Percentiles rank a stretch among this genome's conserved stretches.
Conservation (phyloP, 1,140 invertebrate genomes). For the Drosophila novamexicana region DNA sequence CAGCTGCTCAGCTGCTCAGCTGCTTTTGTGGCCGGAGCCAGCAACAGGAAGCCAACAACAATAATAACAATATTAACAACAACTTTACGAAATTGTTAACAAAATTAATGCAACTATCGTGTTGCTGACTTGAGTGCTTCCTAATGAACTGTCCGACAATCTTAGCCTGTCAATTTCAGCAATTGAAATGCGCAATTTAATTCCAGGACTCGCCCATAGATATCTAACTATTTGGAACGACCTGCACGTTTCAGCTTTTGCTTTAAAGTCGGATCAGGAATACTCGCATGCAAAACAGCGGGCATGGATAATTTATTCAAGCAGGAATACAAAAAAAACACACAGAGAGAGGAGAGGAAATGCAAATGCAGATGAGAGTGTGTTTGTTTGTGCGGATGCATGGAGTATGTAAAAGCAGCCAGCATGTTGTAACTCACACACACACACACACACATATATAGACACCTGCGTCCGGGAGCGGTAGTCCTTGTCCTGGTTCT, state of each 20-base stretch:
- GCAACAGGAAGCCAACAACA: constrained; percentile 43
- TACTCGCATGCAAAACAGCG: constrained; percentile 59
- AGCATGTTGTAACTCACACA: constrained; percentile 33
- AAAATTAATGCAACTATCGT: constrained; percentile 71
- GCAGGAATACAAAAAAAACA: constrained; percentile 38
- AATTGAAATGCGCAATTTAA: constrained; percentile 10
- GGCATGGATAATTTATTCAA: constrained; percentile 73
- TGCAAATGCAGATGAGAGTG: constrained; percentile 58
- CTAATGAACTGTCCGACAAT: constrained; percentile 5
- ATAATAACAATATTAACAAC: constrained; percentile 33
- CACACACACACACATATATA: constrained; percentile 3
- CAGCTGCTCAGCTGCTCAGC: constrained; percentile 14
- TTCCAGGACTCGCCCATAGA: not conserved
- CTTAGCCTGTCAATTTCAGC: constrained; percentile 14
- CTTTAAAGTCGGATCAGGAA: constrained; percentile 28
- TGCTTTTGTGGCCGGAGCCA: constrained; percentile 20
- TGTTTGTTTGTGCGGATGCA: constrained; percentile 13
- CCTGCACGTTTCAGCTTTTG: constrained; percentile 31
- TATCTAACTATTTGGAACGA: constrained; percentile 1
- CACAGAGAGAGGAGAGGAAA: constrained; percentile 58
- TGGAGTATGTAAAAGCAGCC: constrained; percentile 25
- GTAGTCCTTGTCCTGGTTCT: not conserved
- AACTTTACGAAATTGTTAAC: constrained; percentile 57
- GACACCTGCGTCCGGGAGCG: not conserved
- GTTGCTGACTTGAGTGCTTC: constrained; percentile 10